Evolutionary conservation across 2,888 invertebrate genomes (phyloP).

Genomic region (Saturnia pavonia): DNA sequence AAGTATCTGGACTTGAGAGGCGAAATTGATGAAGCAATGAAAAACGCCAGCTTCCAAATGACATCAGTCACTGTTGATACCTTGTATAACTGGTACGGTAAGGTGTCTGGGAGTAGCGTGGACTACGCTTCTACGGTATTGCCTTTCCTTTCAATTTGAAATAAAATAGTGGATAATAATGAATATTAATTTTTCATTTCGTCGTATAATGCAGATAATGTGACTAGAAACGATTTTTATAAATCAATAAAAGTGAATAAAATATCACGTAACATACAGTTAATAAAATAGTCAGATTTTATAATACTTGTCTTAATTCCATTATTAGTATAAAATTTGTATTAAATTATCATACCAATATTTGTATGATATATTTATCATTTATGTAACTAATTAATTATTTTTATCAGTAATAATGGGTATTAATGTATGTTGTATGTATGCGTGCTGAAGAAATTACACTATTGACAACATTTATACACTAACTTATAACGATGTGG

Average conservation of each 20-base stretch:
- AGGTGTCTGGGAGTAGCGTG: slow-evolving; percentile 60
- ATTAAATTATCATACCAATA: too few relatives aligned
- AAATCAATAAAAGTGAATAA: background rate
- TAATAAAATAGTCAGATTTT: background rate
- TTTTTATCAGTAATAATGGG: background rate
- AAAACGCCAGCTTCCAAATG: slow-evolving; percentile 59
- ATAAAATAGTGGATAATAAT: too few relatives aligned
- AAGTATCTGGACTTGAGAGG: slow-evolving; percentile 64
- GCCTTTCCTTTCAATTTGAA: background rate
- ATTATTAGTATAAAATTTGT: background rate
- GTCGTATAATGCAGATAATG: background rate
- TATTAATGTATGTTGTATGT: background rate
- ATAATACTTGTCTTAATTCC: background rate
- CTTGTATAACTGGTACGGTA: slow-evolving; percentile 64
- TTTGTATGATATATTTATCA: background rate
- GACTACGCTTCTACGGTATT: slow-evolving; percentile 68
- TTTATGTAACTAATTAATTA: background rate
- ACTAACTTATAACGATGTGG: too few relatives aligned
- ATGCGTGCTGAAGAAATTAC: background rate
- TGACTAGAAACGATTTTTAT: background rate
- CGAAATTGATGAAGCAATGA: slow-evolving; percentile 66
- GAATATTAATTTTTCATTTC: too few relatives aligned
- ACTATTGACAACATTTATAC: too few relatives aligned
- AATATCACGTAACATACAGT: background rate
- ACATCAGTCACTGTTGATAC: slow-evolving; percentile 54